Conservation (phyloP, 2,888 invertebrate species). For the Molorchus minor region DNA sequence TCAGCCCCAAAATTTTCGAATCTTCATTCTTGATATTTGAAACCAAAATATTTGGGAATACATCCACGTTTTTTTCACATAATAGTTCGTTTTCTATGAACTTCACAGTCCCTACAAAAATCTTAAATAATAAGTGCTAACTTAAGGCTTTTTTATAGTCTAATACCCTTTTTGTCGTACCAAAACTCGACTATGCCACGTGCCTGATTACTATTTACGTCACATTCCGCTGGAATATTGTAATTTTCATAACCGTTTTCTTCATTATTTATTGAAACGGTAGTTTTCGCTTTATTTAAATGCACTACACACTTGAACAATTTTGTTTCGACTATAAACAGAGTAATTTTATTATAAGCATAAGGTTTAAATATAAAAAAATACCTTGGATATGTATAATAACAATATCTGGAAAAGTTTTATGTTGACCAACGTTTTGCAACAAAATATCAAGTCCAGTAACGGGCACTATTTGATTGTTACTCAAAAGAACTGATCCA, state of each 20-base stretch:
- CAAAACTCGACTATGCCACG: constrained; percentile 59
- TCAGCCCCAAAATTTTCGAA: constrained; percentile 67
- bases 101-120: neutral
- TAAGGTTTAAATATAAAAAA: too few relatives aligned
- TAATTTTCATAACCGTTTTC: constrained; percentile 47
- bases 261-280: constrained; percentile 33
- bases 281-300: constrained; percentile 37
- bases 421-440: constrained; percentile 63
- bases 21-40: constrained; percentile 62
- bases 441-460: constrained; percentile 61
- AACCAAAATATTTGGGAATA: constrained; percentile 38
- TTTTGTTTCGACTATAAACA: constrained; percentile 34
- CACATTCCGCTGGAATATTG: constrained; percentile 50
- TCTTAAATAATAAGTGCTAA: neutral
- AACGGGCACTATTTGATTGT: constrained; percentile 61
- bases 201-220: constrained; percentile 58
- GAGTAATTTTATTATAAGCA: constrained; percentile 31
- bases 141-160: neutral
- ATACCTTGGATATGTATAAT: constrained; percentile 65
- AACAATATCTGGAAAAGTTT: constrained; percentile 63
- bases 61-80: constrained; percentile 35
- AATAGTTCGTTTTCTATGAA: constrained; percentile 42
- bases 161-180: constrained; percentile 52
- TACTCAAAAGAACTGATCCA: constrained; percentile 66
- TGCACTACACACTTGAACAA: constrained; percentile 47